Evolutionary conservation across 2,888 invertebrate species (phyloP), one percentile per base, ranked within the genome.

Genomic region (Dromius quadrimaculatus): DNA sequence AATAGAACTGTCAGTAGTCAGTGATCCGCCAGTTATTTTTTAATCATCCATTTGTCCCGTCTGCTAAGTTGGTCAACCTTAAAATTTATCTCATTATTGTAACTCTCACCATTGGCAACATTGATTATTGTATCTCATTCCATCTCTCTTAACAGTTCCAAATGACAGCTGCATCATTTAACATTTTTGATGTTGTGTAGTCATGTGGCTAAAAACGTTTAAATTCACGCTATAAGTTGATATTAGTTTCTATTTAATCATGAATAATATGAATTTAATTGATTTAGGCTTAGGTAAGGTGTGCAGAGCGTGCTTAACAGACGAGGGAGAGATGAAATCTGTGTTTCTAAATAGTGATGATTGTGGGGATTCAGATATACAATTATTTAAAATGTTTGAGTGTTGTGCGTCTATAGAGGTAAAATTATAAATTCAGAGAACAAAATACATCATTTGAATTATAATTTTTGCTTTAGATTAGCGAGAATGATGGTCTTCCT

Each of bases 221-320:
- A 28, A 28, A 13, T 57, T 32, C 17, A 45, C 9, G 8, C 34
- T 34, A 38, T 38, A 23, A 66, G n/a, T 43, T 5, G 19, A 13
- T 13, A 28, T 28, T 57, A 17, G 32, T 9, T 8, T 6, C 38
- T 38, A 11, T 23, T 23, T 23, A 19, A 41, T 23, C 9, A 68
- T 68, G 68, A 45, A 45, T 28, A 59, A 41, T 17, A 19, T 20
- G 28, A 41, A 6, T 34, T 36, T 57, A 68, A 68, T 43, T 11
- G 68, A 68, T 20, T 68, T 68, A 68, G 68, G 68, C 3, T 59
- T 68, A 43, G 68, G 68, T 13, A 68, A 68, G 34, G 72, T 78
- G 20, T 78, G 78, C 45, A 70, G 77, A 4, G 73, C 74, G 1
- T 78, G 78, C 66, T 72, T 78, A 22, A 54, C 71, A 5, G 73